A percentile compares a stretch with the other conserved stretches of the same genome.
These are phyloP conservation scores for Metacarcinus magister DNA, from an alignment of 2,888 invertebrate genomes.

Conservation along the genomic window DNA sequence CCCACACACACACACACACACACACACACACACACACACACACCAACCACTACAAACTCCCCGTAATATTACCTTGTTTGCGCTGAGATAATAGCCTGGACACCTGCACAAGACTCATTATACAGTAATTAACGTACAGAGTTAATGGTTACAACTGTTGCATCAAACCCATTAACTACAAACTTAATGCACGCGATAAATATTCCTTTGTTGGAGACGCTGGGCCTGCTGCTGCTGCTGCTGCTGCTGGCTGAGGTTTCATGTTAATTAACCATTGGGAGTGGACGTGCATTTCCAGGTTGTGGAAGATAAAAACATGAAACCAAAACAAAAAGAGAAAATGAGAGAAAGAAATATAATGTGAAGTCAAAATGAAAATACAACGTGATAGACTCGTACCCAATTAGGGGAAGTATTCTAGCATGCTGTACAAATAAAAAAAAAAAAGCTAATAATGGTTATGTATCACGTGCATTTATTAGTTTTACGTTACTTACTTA, in stretches of 20 bases:
- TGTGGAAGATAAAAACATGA: background rate
- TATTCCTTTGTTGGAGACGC: background rate
- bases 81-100: background rate
- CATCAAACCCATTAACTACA: background rate
- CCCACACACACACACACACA: constrained; percentile 18
- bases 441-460: background rate
- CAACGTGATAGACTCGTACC: background rate
- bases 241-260: background rate
- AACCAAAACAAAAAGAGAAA: background rate
- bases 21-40: too few species aligned
- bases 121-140: background rate
- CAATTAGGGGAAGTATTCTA: background rate
- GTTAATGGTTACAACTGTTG: background rate
- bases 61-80: background rate
- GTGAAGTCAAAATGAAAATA: background rate
- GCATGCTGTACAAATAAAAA: background rate
- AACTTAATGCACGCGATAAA: background rate
- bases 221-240: too few species aligned
- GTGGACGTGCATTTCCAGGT: background rate
- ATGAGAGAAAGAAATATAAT: background rate
- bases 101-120: background rate
- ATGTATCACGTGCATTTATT: too few species aligned
- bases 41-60: too few species aligned
- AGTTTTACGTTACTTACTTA: too few species aligned
- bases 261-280: background rate